Conservation (phyloP, 2,797 vertebrate genomes). For the Sebastes oblongus region DNA sequence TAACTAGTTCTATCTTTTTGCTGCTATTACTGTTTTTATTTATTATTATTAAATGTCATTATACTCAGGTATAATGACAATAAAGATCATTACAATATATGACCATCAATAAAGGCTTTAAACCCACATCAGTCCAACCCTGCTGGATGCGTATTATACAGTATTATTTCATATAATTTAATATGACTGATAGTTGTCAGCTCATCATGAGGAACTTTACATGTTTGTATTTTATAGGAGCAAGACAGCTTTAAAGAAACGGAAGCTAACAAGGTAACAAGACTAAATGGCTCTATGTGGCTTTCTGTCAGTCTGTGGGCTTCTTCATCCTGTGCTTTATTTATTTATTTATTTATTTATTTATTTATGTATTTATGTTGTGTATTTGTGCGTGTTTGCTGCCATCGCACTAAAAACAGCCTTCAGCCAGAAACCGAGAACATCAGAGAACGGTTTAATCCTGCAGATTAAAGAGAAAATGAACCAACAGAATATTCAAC, state of each 20-base stretch:
- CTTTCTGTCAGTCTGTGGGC: constrained; percentile 1
- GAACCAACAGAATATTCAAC: not conserved
- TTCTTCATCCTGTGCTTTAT: constrained; percentile 7
- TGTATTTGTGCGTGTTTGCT: not conserved
- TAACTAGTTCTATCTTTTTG: no score
- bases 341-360: not conserved
- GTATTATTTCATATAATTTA: not conserved
- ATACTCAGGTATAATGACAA: no score
- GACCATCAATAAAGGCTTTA: not conserved
- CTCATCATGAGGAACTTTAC: constrained; percentile 21
- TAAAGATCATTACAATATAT: not conserved
- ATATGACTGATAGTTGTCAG: no score
- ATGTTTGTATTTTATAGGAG: constrained; percentile 85
- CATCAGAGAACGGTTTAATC: not conserved
- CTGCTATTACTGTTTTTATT: no score
- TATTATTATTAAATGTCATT: no score
- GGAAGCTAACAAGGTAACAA: constrained; percentile 95
- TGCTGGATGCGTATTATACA: not conserved
- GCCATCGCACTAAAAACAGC: constrained; percentile 26
- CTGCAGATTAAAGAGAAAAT: no score
- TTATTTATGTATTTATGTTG: not conserved
- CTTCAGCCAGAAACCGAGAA: constrained; percentile 15
- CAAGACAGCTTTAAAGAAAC: constrained; percentile 98
- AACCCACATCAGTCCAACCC: constrained; percentile 5
- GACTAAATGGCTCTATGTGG: constrained; percentile 4